These are phyloP conservation scores for Apocheima hispidaria DNA, from an alignment of 2,888 invertebrate genomes.

Conservation along the genomic window DNA sequence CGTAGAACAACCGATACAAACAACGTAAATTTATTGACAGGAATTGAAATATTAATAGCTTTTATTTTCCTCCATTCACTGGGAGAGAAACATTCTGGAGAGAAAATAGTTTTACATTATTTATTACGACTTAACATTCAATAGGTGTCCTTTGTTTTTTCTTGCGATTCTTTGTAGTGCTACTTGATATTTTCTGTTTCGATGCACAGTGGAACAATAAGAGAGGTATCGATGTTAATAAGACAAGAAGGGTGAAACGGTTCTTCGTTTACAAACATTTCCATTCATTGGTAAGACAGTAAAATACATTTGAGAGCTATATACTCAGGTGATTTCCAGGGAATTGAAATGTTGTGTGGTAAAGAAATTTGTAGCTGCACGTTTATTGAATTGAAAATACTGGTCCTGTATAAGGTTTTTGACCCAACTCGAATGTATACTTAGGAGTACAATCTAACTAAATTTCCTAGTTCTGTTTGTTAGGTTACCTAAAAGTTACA, in stretches of 20 bases:
- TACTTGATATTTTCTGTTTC: constrained; percentile 59
- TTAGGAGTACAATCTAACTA: not conserved
- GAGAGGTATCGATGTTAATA: constrained; percentile 62
- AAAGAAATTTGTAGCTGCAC: constrained; percentile 2
- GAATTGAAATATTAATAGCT: constrained; percentile 39
- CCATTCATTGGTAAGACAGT: constrained; percentile 59
- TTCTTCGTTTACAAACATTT: constrained; percentile 65
- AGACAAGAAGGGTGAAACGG: constrained; percentile 61
- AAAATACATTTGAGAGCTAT: constrained; percentile 27
- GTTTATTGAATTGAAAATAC: constrained; percentile 18
- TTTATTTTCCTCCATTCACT: constrained; percentile 33
- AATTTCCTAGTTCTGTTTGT: constrained; percentile 3
- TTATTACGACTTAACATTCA: constrained; percentile 52
- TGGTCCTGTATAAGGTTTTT: constrained; percentile 1
- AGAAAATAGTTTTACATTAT: constrained; percentile 41
- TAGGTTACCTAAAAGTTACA: constrained; percentile 19
- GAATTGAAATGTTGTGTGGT: constrained; percentile 25
- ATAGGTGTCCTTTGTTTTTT: constrained; percentile 47
- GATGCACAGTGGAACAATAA: constrained; percentile 57
- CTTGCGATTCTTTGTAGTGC: constrained; percentile 46
- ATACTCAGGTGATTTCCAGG: constrained; percentile 26
- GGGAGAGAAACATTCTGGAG: constrained; percentile 20
- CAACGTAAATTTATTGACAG: constrained; percentile 34
- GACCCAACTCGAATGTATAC: not conserved
- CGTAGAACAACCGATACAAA: constrained; percentile 33